Evolutionary conservation across 2,888 invertebrate genomes (phyloP), one percentile per base, ranked within the genome.

Genomic region (Plebejus melissa): DNA sequence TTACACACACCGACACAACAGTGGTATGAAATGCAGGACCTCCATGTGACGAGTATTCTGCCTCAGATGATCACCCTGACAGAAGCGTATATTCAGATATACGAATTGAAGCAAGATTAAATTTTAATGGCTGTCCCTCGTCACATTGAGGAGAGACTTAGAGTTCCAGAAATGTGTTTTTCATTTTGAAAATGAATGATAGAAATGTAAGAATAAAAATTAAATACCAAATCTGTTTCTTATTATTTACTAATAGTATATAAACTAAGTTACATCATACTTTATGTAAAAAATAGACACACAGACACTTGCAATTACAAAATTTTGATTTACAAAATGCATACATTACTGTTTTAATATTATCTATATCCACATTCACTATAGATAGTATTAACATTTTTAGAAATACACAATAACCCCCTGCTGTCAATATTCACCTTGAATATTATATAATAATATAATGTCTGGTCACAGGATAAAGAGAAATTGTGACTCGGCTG

Each of bases 1-100:
- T 94, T 99, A 71, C 99, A 99, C 84, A 96, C 96, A 87, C 96
- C 96, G 2, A 97, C 96, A 7, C 96, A 96, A 5, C 96, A 97
- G 82, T 97, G 97, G 97, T 97, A 97, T 94, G 90, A 98, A 96
- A 94, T 98, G 98, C 98, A 98, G 93, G 99, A 99, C 94, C 95
- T 99, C 76, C 99, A 99, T 86, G 99, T 99, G 0, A 98, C 97
- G 7, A 99, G 99, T 88, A 99, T 99, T 84, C 94, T 99, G 77
- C 99, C 99, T 4, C 99, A 99, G 91, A 99, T 99, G 99, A 99
- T 99, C 78, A 99, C 99, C 0, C 94, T 99, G 32, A 99, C 99
- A 1, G 99, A 99, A 92, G 98, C 99, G 4, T 99, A 99, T 87
- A 99, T 99, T 85, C 99, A 99, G 89, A 95, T 96, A 82, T 96